phyloP scores from a whole-genome alignment of 2,797 vertebrate genomes.

The Vespertilio murinus region DNA sequence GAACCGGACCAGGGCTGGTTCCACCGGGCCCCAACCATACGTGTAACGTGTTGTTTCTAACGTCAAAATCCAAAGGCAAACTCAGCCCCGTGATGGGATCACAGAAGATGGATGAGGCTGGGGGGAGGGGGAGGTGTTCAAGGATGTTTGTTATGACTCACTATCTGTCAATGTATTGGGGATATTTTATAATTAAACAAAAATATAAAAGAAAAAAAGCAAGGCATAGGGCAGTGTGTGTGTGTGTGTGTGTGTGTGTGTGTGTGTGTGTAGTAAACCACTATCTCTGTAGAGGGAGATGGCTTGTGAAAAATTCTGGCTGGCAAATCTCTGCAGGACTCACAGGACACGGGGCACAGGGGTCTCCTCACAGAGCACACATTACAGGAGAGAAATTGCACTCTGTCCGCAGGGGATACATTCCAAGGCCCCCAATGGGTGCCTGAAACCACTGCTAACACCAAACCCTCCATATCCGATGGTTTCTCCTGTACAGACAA shows the following conservation, averaged over 20 bases:
- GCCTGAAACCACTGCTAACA: background rate
- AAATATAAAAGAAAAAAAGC: background rate
- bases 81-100: background rate
- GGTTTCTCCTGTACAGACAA: background rate
- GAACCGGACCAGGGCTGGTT: background rate
- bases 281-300: background rate
- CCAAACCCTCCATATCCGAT: background rate
- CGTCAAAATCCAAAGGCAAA: background rate
- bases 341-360: accelerated
- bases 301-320: accelerated
- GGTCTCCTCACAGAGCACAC: background rate
- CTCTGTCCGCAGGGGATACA: accelerated
- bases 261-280: no score
- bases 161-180: background rate
- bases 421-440: background rate
- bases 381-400: background rate
- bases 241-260: no score
- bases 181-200: background rate
- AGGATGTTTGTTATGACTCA: background rate
- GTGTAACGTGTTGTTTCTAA: background rate
- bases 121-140: background rate
- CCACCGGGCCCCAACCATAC: background rate
- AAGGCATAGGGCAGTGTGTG: background rate
- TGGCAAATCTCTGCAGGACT: background rate
- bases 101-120: background rate